Evolutionary conservation across 2,888 invertebrate species (phyloP).

Genomic region (Troilus luridus): DNA sequence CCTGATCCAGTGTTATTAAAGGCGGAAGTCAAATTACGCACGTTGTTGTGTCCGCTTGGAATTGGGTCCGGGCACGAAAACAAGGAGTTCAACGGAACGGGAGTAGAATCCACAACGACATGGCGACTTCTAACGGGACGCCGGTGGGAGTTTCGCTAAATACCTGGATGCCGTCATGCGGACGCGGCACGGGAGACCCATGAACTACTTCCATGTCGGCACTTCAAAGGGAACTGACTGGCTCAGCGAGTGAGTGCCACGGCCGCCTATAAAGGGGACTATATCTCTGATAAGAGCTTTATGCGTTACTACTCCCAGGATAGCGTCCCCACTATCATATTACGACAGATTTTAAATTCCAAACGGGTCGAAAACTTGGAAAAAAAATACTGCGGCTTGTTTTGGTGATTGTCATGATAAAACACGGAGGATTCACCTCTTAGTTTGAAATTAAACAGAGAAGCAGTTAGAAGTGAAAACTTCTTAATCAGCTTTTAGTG

Average conservation of each 20-base stretch:
- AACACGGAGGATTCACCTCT: too few species aligned
- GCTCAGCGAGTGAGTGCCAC: not conserved
- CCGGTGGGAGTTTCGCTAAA: not conserved
- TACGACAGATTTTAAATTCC: too few species aligned
- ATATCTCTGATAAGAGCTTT: not conserved
- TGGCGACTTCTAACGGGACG: conserved; percentile 1
- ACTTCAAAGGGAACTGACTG: not conserved
- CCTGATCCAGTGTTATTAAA: too few species aligned
- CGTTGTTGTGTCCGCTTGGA: not conserved
- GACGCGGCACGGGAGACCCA: not conserved
- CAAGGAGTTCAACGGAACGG: not conserved
- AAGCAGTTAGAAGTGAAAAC: too few species aligned
- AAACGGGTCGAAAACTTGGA: too few species aligned
- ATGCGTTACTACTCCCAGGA: not conserved
- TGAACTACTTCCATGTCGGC: not conserved
- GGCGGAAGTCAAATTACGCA: not conserved
- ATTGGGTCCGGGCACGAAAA: conserved; percentile 19
- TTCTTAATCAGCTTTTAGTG: too few species aligned
- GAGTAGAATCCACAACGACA: not conserved
- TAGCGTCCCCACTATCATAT: not conserved
- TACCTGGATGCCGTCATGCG: not conserved
- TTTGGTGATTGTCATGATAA: too few species aligned
- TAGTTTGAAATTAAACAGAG: too few species aligned
- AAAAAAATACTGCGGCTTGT: too few species aligned
- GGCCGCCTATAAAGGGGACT: not conserved